These are phyloP conservation scores for Drosophila paramelanica DNA, from an alignment of 2,888 invertebrate genomes.

Conservation along the genomic window DNA sequence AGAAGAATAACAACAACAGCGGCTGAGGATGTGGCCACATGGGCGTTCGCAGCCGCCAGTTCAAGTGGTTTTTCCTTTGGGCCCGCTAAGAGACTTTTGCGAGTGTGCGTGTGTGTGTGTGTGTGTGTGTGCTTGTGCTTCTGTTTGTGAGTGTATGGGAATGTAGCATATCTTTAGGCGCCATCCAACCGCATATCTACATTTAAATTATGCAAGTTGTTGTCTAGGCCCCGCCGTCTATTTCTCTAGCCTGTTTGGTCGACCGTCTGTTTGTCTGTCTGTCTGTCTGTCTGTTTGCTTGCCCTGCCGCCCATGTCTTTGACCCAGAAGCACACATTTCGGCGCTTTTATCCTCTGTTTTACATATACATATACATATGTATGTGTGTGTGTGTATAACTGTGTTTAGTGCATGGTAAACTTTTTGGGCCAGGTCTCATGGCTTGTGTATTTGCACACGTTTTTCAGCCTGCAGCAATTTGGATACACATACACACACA, in stretches of 20 bases:
- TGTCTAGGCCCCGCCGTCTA: conserved; percentile 56
- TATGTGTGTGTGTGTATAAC: conserved; percentile 1
- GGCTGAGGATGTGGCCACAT: conserved; percentile 42
- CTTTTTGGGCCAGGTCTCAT: conserved; percentile 57
- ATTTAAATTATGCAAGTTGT: conserved; percentile 80
- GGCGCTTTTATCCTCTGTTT: conserved; percentile 53
- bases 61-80: conserved; percentile 74
- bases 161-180: conserved; percentile 73
- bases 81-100: conserved; percentile 36
- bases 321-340: conserved; percentile 78
- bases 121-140: conserved; percentile 3
- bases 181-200: conserved; percentile 79
- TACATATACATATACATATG: conserved; percentile 19
- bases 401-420: conserved; percentile 29
- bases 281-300: conserved; percentile 51
- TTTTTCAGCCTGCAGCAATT: conserved; percentile 62
- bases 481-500: conserved; percentile 17
- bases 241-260: conserved; percentile 38
- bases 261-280: conserved; percentile 39
- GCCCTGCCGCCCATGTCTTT: conserved; percentile 69
- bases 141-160: conserved; percentile 17
- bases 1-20: conserved; percentile 36
- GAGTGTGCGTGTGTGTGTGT: background rate
- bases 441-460: conserved; percentile 58
- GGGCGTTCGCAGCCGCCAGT: conserved; percentile 52